Percentiles rank a stretch among this genome's conserved stretches.
Conservation (phyloP, 2,797 vertebrate genomes). For the Myoxocephalus aenaeus region DNA sequence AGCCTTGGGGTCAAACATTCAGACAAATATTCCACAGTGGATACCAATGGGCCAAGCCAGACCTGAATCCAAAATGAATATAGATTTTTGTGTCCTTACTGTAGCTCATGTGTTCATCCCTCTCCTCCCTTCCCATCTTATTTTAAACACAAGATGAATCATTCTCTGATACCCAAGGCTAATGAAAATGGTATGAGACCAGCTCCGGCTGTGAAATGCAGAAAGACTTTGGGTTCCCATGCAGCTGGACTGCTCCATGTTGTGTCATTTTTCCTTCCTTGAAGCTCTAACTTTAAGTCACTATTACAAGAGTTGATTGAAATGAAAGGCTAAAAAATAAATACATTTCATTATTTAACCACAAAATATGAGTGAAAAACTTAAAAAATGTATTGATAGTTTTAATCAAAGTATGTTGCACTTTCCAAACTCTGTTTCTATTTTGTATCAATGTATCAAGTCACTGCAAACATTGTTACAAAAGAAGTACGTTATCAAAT, state of each 20-base stretch:
- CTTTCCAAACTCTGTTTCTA: neutral
- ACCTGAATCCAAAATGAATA: constrained; percentile 31
- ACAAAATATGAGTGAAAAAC: neutral
- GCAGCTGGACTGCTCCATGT: constrained; percentile 11
- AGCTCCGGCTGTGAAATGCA: constrained; percentile 24
- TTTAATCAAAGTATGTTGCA: neutral
- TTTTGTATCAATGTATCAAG: neutral
- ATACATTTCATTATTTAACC: neutral
- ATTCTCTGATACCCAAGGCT: constrained; percentile 22
- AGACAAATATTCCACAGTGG: constrained; percentile 47
- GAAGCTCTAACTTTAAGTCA: neutral
- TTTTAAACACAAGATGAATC: constrained; percentile 42
- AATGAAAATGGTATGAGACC: constrained; percentile 39
- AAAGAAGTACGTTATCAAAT: neutral
- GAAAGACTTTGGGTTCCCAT: constrained; percentile 6
- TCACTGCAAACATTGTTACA: neutral
- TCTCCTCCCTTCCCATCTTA: constrained; percentile 22
- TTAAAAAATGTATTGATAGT: neutral
- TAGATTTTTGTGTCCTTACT: constrained; percentile 20
- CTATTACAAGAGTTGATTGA: neutral
- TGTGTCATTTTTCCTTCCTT: neutral
- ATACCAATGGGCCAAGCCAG: constrained; percentile 40
- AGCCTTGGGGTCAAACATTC: constrained; percentile 59
- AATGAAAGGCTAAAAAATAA: neutral
- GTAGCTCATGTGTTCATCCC: constrained; percentile 10